A percentile compares a stretch with the other conserved stretches of the same genome.
Evolutionary conservation across 1,140 invertebrate species (phyloP).

Genomic region (Amphibalanus amphitrite): DNA sequence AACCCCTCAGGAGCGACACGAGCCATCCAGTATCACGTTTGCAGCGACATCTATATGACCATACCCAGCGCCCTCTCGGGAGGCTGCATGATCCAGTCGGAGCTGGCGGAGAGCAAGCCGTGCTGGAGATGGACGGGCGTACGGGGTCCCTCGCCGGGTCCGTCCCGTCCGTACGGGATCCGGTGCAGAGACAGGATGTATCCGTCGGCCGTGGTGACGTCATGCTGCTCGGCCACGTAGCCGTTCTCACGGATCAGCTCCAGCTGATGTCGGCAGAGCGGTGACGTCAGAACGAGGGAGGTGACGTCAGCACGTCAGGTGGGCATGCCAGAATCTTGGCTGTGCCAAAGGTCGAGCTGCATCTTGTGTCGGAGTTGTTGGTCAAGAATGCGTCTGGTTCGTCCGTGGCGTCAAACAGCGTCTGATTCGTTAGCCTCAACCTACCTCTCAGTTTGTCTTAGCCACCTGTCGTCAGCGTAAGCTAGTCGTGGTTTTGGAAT

Average conservation of each 20-base stretch:
- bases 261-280: constrained; percentile 3
- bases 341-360: no score
- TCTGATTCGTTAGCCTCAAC: no score
- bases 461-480: no score
- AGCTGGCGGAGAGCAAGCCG: constrained; percentile 52
- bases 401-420: no score
- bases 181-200: constrained; percentile 16
- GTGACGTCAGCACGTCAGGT: neutral
- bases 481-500: no score
- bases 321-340: no score
- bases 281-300: neutral
- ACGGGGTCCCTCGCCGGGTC: no score
- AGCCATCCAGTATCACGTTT: no score
- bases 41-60: neutral
- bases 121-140: constrained; percentile 48
- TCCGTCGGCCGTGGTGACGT: constrained; percentile 14
- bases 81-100: constrained; percentile 52
- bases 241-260: constrained; percentile 13
- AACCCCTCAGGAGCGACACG: no score
- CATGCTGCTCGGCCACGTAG: constrained; percentile 13
- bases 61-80: constrained; percentile 41
- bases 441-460: no score
- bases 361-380: no score
- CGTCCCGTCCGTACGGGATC: constrained; percentile 9
- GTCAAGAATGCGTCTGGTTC: no score